A percentile compares a stretch with the other conserved stretches of the same genome.
Conservation (phyloP, 2,888 invertebrate species). For the Brachypalpus laphriformis region DNA sequence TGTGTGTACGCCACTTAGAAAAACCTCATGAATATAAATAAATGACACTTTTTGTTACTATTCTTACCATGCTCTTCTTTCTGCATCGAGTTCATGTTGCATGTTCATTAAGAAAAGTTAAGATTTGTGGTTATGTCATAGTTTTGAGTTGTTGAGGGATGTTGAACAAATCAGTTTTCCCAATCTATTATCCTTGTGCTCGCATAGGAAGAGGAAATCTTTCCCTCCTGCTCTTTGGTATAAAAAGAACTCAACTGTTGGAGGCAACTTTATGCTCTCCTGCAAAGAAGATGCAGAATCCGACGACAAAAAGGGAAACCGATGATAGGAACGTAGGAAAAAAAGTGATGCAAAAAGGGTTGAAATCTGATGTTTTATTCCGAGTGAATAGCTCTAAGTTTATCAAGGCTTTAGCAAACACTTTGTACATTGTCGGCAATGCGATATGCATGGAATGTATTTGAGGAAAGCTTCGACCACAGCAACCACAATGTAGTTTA, state of each 20-base stretch:
- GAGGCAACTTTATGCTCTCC: conserved; percentile 22
- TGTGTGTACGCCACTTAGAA: too few relatives aligned
- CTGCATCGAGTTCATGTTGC: conserved; percentile 23
- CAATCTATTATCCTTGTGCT: conserved; percentile 24
- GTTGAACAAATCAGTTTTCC: conserved; percentile 47
- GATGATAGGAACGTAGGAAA: neutral
- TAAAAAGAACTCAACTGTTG: conserved; percentile 48
- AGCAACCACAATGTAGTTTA: conserved; percentile 33
- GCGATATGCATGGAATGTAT: conserved; percentile 39
- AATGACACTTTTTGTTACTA: conserved; percentile 24
- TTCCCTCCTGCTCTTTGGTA: neutral
- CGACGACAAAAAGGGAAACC: neutral
- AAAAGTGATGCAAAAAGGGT: conserved; percentile 20
- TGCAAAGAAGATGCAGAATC: neutral
- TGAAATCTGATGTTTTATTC: conserved; percentile 41
- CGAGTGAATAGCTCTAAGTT: conserved; percentile 46
- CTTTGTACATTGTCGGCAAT: conserved; percentile 29
- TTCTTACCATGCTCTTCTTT: neutral
- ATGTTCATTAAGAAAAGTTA: conserved; percentile 64
- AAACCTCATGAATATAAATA: conserved; percentile 34
- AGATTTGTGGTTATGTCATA: conserved; percentile 61
- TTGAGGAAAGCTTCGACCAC: conserved; percentile 34
- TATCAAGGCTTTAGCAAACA: conserved; percentile 35
- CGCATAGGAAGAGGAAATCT: neutral
- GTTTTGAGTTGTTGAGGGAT: conserved; percentile 55